Evolutionary conservation across 2,888 invertebrate genomes (phyloP).

Genomic region (Ashinkailepas kermadecensis): DNA sequence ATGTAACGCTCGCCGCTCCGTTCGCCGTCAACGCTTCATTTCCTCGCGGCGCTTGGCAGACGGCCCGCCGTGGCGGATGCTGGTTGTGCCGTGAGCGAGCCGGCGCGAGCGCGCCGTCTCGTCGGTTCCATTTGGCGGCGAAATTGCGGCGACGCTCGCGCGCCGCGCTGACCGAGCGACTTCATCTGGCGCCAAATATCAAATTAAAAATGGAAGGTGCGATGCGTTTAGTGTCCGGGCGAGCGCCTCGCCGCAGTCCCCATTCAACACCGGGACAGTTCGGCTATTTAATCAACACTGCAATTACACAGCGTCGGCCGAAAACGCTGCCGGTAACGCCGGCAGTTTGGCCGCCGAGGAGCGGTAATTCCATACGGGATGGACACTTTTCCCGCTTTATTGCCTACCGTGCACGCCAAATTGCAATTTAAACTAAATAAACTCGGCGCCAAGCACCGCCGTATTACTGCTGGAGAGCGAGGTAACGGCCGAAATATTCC

Average conservation of each 20-base stretch:
- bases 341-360: slow-evolving; percentile 7
- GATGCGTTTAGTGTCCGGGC: background rate
- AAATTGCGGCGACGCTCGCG: background rate
- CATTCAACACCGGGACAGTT: background rate
- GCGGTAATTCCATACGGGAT: slow-evolving; percentile 11
- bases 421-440: slow-evolving; percentile 23
- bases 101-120: too few species aligned
- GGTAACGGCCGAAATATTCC: slow-evolving; percentile 12
- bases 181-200: background rate
- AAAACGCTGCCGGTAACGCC: background rate
- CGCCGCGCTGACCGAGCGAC: background rate
- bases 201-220: slow-evolving; percentile 6
- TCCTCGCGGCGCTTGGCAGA: background rate
- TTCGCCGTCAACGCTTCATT: background rate
- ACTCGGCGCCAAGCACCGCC: slow-evolving; percentile 12
- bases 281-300: slow-evolving; percentile 15
- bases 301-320: background rate
- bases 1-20: too few species aligned
- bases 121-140: background rate
- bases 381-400: slow-evolving; percentile 20
- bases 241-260: background rate
- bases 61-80: too few species aligned
- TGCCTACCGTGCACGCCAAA: slow-evolving; percentile 21
- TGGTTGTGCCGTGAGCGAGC: too few species aligned
- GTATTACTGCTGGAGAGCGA: slow-evolving; percentile 9